Percentiles rank a stretch among this genome's conserved stretches.
These are phyloP conservation scores for Bhutanitis thaidina DNA, from an alignment of 2,888 invertebrate genomes.

Conservation along the genomic window DNA sequence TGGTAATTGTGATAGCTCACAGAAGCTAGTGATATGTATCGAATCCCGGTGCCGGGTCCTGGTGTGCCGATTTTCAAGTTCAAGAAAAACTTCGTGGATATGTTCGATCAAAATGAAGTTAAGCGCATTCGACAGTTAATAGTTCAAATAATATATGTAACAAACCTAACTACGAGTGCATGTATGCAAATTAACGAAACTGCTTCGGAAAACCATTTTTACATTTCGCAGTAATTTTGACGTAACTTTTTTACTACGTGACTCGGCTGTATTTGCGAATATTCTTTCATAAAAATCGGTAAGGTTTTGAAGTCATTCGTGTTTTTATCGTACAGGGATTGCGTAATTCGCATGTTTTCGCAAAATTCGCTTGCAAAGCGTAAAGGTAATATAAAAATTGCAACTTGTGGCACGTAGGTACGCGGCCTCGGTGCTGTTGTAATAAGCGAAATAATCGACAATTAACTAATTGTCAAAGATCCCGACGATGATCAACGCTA, in stretches of 20 bases:
- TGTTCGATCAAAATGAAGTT: no score
- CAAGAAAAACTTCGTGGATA: no score
- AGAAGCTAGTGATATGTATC: no score
- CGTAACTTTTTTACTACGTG: constrained; percentile 19
- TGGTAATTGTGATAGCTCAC: no score
- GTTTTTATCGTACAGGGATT: constrained; percentile 18
- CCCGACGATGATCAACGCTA: constrained; percentile 29
- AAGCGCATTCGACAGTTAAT: no score
- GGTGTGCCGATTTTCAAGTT: no score
- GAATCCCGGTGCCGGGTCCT: no score
- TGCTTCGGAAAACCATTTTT: not conserved
- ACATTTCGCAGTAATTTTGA: not conserved
- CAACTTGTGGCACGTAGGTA: constrained; percentile 10
- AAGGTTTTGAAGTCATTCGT: constrained; percentile 13
- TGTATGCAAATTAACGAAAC: no score
- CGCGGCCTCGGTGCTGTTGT: not conserved
- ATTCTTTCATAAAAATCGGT: constrained; percentile 18
- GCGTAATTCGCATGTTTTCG: constrained; percentile 20
- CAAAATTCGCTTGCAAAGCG: constrained; percentile 16
- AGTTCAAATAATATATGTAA: no score
- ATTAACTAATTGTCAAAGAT: constrained; percentile 36
- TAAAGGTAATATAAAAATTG: not conserved
- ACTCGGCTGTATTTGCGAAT: constrained; percentile 13
- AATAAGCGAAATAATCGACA: not conserved
- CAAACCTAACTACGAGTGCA: no score